Evolutionary conservation across 2,797 vertebrate species (phyloP), one percentile per base, ranked within the genome.

Genomic region (Smutsia gigantea): DNA sequence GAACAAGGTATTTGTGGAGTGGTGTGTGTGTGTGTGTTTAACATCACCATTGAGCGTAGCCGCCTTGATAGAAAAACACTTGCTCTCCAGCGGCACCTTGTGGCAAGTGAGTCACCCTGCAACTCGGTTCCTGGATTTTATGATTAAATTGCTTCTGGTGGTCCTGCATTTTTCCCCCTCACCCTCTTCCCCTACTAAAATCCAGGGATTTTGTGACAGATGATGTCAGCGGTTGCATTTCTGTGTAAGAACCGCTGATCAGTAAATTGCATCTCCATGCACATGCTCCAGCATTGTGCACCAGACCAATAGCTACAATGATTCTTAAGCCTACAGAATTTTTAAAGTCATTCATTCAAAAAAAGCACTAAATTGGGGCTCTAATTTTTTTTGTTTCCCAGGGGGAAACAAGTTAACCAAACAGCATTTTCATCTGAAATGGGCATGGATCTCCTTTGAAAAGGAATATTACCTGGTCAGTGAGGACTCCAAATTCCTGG

Each of bases 401-500:
- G 99, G 99, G 84, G 99, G 99, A 82, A 99, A 99, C 98, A 99
- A 98, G 94, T 98, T 99, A 97, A 99, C 98, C 96, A 99, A 99
- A 96, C 99, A 99, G 97, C 98, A 99, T 95, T 99, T 99, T 97
- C 99, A 98, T 71, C 98, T 99, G 75, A 99, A 99, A 90, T 99
- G 99, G 99, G 99, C 99, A 27, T 99, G 99, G 99, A 99, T 99
- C 96, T 99, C 99, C 13, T 98, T 99, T 88, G 99, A 99, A 98
- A 99, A 99, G 94, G 98, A 99, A 10, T 98, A 99, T 97, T 99
- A 99, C 34, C 98, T 99, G 94, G 98, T 99, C 97, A 99, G 99
- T 10, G 99, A 99, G 96, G 99, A 99, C 74, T 98, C 98, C 95
- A 99, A 99, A 98, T 99, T 99, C 97, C 98, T 99, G 97, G 99